Conservation (phyloP, 2,797 vertebrate species). For the Lepus townsendii region DNA sequence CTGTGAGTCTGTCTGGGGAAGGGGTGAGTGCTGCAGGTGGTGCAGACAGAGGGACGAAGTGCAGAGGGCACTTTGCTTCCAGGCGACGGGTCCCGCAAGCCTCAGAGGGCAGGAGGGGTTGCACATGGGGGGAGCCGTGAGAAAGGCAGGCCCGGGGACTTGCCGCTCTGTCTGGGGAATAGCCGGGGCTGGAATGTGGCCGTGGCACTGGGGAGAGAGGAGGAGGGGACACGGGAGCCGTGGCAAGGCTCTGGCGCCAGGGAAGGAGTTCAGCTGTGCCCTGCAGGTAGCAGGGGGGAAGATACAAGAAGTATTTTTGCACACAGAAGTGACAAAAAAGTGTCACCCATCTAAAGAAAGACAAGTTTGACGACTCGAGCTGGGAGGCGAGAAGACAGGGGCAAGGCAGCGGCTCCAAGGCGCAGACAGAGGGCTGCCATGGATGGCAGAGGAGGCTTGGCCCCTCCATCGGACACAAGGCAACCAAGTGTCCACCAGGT, state of each 20-base stretch:
- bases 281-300: not conserved
- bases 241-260: not conserved
- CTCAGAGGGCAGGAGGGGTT: not conserved
- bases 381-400: not conserved
- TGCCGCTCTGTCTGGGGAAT: accelerated
- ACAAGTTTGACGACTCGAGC: not conserved
- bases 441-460: not conserved
- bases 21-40: not conserved
- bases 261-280: not conserved
- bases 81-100: not conserved
- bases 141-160: not conserved
- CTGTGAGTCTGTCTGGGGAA: no score
- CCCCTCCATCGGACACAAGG: not conserved
- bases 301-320: not conserved
- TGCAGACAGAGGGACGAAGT: not conserved
- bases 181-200: not conserved
- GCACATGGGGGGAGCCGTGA: not conserved
- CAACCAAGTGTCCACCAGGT: not conserved
- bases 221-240: not conserved
- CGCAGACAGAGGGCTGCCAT: not conserved
- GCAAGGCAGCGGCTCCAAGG: not conserved
- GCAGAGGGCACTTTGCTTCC: not conserved
- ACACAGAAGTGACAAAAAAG: not conserved
- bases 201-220: not conserved
- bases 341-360: not conserved